Evolutionary conservation across 1,140 invertebrate species (phyloP).

Genomic region (Formica exsecta): DNA sequence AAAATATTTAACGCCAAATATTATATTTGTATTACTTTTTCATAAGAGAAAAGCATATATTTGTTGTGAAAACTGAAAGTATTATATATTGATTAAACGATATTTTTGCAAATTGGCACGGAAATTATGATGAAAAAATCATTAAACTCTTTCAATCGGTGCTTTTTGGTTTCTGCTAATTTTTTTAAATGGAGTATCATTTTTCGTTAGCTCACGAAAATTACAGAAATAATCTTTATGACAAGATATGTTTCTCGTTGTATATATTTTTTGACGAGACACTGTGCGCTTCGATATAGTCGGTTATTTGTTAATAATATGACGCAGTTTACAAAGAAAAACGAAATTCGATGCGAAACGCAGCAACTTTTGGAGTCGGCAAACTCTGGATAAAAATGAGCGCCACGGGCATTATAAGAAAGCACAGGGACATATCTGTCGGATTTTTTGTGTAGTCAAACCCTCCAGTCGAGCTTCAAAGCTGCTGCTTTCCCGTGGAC

Average conservation of each 20-base stretch:
- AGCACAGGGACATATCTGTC: conserved; percentile 17
- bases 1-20: background rate
- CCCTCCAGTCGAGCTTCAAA: conserved; percentile 41
- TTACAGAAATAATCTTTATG: conserved; percentile 16
- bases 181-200: background rate
- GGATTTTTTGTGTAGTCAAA: conserved; percentile 46
- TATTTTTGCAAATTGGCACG: background rate
- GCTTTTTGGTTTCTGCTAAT: background rate
- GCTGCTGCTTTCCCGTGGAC: conserved; percentile 44
- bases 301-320: conserved; percentile 25
- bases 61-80: conserved; percentile 8
- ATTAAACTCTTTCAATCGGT: background rate
- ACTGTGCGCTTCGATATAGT: background rate
- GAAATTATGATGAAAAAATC: background rate
- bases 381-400: conserved; percentile 19
- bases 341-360: background rate
- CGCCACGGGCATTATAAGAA: conserved; percentile 8
- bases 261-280: background rate
- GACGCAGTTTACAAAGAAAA: background rate
- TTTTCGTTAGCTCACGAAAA: background rate
- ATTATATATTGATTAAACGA: background rate
- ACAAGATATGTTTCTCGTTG: background rate
- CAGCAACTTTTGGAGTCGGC: background rate
- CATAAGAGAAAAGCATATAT: background rate
- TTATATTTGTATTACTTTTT: background rate